A percentile compares a stretch with the other conserved stretches of the same genome.
phyloP scores from a whole-genome alignment of 2,113 vertebrate genomes.

The Bambusicola thoracicus region DNA sequence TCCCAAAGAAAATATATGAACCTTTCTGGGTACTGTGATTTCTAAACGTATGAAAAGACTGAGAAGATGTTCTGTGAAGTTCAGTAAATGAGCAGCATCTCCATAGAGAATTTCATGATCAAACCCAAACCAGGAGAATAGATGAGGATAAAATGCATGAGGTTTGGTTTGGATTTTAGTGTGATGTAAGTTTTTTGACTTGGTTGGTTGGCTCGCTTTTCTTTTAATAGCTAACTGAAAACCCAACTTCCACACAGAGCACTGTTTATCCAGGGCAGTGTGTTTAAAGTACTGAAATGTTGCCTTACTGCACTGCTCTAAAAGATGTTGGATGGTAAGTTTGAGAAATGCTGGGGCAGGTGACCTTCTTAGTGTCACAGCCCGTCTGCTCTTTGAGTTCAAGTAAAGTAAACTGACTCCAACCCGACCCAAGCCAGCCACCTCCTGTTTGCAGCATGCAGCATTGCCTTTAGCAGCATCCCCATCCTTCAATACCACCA shows the following conservation, averaged over 20 bases:
- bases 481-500: background rate
- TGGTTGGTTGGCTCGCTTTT: background rate
- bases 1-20: conserved; percentile 67
- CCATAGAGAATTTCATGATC: background rate
- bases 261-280: background rate
- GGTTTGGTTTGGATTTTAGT: background rate
- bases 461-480: background rate
- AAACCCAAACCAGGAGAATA: background rate
- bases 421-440: background rate
- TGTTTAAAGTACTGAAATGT: background rate
- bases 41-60: background rate
- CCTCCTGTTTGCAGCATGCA: background rate
- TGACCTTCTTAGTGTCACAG: background rate
- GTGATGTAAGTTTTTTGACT: background rate
- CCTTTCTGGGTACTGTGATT: conserved; percentile 41
- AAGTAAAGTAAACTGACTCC: background rate
- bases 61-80: background rate
- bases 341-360: background rate
- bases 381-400: background rate
- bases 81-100: background rate
- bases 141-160: background rate
- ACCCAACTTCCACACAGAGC: background rate
- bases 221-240: background rate
- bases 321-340: background rate
- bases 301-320: background rate